Evolutionary conservation across 2,113 vertebrate species (phyloP).

Genomic region (Etheostoma spectabile): DNA sequence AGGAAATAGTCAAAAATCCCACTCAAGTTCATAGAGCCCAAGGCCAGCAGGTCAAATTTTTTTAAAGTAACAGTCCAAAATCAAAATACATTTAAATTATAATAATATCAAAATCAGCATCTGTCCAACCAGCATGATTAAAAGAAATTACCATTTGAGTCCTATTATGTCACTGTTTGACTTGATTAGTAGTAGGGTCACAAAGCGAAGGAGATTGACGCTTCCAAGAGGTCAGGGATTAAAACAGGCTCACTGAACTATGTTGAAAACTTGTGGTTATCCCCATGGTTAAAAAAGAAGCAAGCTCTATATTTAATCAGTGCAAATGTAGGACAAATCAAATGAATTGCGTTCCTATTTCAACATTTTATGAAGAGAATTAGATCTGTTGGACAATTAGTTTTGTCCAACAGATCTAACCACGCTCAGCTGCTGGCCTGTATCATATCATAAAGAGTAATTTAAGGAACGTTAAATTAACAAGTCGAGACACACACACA

Average conservation of each 20-base stretch:
- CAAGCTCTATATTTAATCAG: conserved; percentile 50
- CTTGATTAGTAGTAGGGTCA: conserved; percentile 28
- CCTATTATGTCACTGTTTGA: not conserved
- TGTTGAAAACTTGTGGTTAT: conserved; percentile 70
- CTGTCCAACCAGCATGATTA: not conserved
- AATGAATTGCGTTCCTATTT: not conserved
- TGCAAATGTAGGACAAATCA: conserved; percentile 23
- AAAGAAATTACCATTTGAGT: not conserved
- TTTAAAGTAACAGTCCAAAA: not conserved
- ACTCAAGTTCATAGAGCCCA: not conserved
- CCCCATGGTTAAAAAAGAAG: conserved; percentile 40
- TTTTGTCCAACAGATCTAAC: too few species aligned
- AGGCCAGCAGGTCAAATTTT: not conserved
- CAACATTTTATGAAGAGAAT: not conserved
- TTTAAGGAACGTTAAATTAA: too few species aligned
- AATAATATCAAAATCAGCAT: not conserved
- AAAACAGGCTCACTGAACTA: conserved; percentile 65
- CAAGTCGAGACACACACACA: too few species aligned
- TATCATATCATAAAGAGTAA: too few species aligned
- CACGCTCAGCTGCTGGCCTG: too few species aligned
- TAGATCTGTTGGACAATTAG: too few species aligned
- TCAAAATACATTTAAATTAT: not conserved
- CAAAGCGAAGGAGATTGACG: not conserved
- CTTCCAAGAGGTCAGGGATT: conserved; percentile 63
- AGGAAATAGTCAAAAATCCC: not conserved